Conservation (phyloP, 2,888 invertebrate genomes). For the Heliothis peltigera region DNA sequence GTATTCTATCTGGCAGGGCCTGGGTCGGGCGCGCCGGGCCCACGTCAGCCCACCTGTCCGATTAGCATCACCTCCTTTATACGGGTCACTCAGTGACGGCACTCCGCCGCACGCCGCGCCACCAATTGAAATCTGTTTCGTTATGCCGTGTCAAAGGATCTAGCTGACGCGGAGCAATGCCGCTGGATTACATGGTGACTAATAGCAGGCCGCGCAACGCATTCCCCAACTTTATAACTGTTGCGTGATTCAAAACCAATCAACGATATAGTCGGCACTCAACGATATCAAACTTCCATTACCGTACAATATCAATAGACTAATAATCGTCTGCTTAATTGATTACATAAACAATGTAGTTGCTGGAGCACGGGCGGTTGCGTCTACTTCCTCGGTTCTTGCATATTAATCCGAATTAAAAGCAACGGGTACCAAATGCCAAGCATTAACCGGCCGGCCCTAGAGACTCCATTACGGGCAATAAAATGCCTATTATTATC, state of each 20-base stretch:
- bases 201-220: slow-evolving; percentile 71
- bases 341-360: slow-evolving; percentile 82
- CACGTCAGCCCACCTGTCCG: slow-evolving; percentile 87
- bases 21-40: slow-evolving; percentile 65
- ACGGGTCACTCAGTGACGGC: slow-evolving; percentile 82
- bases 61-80: slow-evolving; percentile 87
- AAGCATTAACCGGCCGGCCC: slow-evolving; percentile 85
- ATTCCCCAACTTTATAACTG: slow-evolving; percentile 67
- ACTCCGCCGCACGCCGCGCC: slow-evolving; percentile 71
- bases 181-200: slow-evolving; percentile 83
- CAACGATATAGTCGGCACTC: slow-evolving; percentile 82
- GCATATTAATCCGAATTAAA: slow-evolving; percentile 88
- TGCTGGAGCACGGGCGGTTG: slow-evolving; percentile 57
- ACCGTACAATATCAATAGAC: slow-evolving; percentile 76
- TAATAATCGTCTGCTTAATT: slow-evolving; percentile 81
- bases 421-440: slow-evolving; percentile 81
- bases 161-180: slow-evolving; percentile 81
- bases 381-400: slow-evolving; percentile 76
- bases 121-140: slow-evolving; percentile 88
- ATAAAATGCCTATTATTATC: slow-evolving; percentile 90
- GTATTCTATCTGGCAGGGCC: slow-evolving; percentile 63
- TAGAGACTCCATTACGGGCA: slow-evolving; percentile 90
- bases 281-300: slow-evolving; percentile 81
- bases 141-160: slow-evolving; percentile 84
- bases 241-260: slow-evolving; percentile 84